Conservation (phyloP, 2,113 vertebrate genomes). For the Channa argus region DNA sequence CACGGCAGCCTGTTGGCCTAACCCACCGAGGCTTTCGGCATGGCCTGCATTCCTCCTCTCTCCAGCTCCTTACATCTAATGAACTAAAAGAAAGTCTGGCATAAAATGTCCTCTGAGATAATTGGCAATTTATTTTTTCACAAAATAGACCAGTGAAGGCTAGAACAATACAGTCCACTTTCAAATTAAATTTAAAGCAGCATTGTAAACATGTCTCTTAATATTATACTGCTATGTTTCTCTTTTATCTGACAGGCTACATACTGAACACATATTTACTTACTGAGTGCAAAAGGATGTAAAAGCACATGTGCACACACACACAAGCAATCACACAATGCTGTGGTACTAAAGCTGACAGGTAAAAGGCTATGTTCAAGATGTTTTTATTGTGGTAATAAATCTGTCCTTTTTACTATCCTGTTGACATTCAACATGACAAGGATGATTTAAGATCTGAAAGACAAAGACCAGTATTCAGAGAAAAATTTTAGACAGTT, state of each 20-base stretch:
- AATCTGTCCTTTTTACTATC: conserved; percentile 49
- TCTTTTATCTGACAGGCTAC: conserved; percentile 5
- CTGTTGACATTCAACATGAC: conserved; percentile 35
- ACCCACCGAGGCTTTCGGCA: conserved; percentile 48
- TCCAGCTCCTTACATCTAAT: conserved; percentile 64
- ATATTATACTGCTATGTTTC: conserved; percentile 23
- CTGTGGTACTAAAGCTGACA: conserved; percentile 38
- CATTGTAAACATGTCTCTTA: conserved; percentile 31
- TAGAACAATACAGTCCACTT: conserved; percentile 7
- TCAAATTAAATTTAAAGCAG: conserved; percentile 34
- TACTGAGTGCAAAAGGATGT: not conserved
- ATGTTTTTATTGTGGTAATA: conserved; percentile 54
- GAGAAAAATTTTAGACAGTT: not conserved
- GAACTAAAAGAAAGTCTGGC: conserved; percentile 68
- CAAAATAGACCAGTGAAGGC: conserved; percentile 22
- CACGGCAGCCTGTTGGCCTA: conserved; percentile 62
- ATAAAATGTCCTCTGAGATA: conserved; percentile 58
- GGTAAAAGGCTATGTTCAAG: conserved; percentile 36
- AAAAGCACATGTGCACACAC: not conserved
- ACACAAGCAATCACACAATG: conserved; percentile 12
- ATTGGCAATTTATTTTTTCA: conserved; percentile 63
- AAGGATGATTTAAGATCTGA: conserved; percentile 18
- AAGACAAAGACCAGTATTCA: conserved; percentile 12
- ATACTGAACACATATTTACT: conserved; percentile 1
- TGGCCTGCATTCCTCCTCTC: conserved; percentile 57